phyloP scores from a whole-genome alignment of 1,140 invertebrate genomes.

The Diplogasteroides magnus region DNA sequence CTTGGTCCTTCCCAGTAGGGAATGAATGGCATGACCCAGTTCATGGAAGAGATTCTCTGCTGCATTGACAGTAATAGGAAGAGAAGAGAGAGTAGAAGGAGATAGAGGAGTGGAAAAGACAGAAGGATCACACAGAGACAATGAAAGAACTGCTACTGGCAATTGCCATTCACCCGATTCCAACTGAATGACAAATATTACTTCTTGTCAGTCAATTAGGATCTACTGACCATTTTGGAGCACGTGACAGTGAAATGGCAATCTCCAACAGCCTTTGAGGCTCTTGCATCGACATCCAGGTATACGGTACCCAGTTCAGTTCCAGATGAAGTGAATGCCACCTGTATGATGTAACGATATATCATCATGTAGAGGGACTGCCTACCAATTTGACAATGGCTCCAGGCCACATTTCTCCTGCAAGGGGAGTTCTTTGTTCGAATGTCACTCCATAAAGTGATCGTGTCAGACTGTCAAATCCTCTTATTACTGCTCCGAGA shows the following conservation, averaged over 20 bases:
- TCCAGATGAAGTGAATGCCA: slow-evolving; percentile 31
- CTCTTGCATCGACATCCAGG: slow-evolving; percentile 88
- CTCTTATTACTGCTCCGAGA: slow-evolving; percentile 20
- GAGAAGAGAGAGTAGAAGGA: slow-evolving; percentile 62
- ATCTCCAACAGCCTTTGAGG: slow-evolving; percentile 86
- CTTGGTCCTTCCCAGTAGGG: slow-evolving; percentile 86
- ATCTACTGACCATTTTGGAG: slow-evolving; percentile 72
- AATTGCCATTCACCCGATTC: slow-evolving; percentile 61
- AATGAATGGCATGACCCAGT: slow-evolving; percentile 98
- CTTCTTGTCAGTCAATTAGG: background rate
- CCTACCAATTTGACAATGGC: slow-evolving; percentile 48
- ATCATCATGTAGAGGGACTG: background rate
- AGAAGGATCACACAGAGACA: slow-evolving; percentile 58
- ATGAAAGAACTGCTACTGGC: slow-evolving; percentile 87
- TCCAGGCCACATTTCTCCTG: slow-evolving; percentile 45
- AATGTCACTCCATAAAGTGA: slow-evolving; percentile 41
- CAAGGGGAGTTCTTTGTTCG: slow-evolving; percentile 18
- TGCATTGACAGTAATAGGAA: slow-evolving; percentile 73
- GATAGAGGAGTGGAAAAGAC: slow-evolving; percentile 25
- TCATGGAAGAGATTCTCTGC: slow-evolving; percentile 98
- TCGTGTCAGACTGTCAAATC: slow-evolving; percentile 22
- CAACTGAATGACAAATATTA: slow-evolving; percentile 34
- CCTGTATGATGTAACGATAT: slow-evolving; percentile 35
- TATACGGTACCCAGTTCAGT: slow-evolving; percentile 81
- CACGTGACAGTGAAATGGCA: slow-evolving; percentile 97